phyloP scores from a whole-genome alignment of 2,113 vertebrate species.

The Chauna torquata region DNA sequence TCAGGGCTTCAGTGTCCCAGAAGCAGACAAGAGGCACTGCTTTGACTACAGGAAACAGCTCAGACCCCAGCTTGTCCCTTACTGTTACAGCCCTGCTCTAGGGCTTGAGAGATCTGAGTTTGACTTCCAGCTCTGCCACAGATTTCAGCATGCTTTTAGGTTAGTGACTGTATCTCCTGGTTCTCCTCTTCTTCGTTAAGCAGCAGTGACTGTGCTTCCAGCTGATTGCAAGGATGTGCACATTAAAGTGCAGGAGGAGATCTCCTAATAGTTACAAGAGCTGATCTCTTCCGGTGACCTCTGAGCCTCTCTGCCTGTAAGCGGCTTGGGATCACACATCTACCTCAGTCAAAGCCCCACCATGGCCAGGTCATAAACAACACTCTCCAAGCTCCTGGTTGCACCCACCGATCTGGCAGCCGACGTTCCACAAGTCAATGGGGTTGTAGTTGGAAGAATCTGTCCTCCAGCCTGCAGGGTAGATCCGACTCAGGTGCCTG shows the following conservation, averaged over 20 bases:
- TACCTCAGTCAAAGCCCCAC: neutral
- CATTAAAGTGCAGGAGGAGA: neutral
- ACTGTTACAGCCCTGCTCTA: neutral
- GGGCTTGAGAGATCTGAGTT: neutral
- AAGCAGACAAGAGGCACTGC: neutral
- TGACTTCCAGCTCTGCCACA: neutral
- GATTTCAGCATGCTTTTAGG: neutral
- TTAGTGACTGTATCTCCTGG: neutral
- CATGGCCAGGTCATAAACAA: neutral
- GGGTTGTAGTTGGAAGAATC: constrained; percentile 96
- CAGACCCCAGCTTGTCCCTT: neutral
- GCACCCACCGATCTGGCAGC: constrained; percentile 91
- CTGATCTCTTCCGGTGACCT: neutral
- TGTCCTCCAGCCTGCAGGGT: constrained; percentile 90
- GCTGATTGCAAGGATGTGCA: neutral
- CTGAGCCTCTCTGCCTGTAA: neutral
- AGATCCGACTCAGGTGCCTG: constrained; percentile 90
- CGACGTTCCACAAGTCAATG: constrained; percentile 89
- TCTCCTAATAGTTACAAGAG: neutral
- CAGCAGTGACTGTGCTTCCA: neutral
- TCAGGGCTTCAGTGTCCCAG: fast-evolving
- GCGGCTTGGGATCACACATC: neutral
- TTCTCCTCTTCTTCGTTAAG: neutral
- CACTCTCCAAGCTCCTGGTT: neutral
- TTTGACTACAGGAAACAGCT: neutral